Evolutionary conservation across 2,113 vertebrate species (phyloP).

Genomic region (Sapayoa aenigma): DNA sequence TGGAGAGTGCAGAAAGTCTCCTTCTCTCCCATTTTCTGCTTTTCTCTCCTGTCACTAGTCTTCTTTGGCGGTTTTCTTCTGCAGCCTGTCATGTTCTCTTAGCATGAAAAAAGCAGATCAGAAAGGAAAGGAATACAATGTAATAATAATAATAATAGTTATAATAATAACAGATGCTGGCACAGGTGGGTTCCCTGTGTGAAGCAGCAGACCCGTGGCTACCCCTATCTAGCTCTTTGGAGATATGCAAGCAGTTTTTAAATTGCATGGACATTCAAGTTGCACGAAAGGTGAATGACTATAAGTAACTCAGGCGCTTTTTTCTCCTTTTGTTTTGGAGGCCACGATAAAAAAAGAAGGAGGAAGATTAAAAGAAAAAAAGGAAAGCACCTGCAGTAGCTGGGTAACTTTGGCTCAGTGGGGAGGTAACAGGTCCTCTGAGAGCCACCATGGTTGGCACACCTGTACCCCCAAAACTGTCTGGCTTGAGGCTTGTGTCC

Average conservation of each 20-base stretch:
- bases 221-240: not conserved
- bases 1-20: not conserved
- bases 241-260: constrained; percentile 32
- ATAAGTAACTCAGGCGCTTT: constrained; percentile 46
- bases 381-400: not conserved
- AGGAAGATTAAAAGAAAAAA: not conserved
- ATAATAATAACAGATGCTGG: constrained; percentile 51
- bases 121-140: constrained; percentile 1
- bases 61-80: constrained; percentile 17
- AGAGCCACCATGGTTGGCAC: not conserved
- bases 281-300: constrained; percentile 51
- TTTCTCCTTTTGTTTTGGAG: constrained; percentile 37
- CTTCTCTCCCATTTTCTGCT: not conserved
- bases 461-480: not conserved
- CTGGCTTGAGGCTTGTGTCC: not conserved
- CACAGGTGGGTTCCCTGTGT: constrained; percentile 23
- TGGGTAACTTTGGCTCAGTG: not conserved
- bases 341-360: constrained; percentile 35
- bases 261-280: constrained; percentile 58
- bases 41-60: not conserved
- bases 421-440: not conserved
- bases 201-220: constrained; percentile 7
- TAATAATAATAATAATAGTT: constrained; percentile 54
- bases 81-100: not conserved
- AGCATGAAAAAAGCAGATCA: not conserved